Conservation (phyloP, 1,140 invertebrate species). For the Drosophila obscura region DNA sequence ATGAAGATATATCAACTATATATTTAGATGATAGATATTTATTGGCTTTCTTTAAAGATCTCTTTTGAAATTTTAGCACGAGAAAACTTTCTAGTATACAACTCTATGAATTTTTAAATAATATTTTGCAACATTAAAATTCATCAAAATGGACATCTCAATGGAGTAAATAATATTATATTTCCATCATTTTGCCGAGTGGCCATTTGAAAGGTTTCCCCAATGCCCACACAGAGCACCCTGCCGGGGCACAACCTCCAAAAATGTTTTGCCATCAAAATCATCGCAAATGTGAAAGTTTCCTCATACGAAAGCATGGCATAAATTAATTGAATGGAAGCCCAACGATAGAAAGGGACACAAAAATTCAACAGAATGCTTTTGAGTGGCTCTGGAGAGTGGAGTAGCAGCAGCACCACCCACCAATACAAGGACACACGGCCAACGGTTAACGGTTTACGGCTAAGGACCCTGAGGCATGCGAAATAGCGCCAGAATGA, state of each 20-base stretch:
- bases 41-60: too few relatives aligned
- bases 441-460: not conserved
- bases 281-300: conserved; percentile 31
- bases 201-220: not conserved
- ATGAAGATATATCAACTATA: too few relatives aligned
- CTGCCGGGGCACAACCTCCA: too few relatives aligned
- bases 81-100: too few relatives aligned
- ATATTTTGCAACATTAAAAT: too few relatives aligned
- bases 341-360: conserved; percentile 9
- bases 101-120: too few relatives aligned
- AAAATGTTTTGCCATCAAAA: conserved; percentile 24
- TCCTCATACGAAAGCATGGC: conserved; percentile 3
- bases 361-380: conserved; percentile 27
- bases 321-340: conserved; percentile 55
- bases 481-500: conserved; percentile 52
- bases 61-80: too few relatives aligned
- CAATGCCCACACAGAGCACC: not conserved
- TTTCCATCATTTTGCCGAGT: too few relatives aligned
- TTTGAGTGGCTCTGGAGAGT: conserved; percentile 14
- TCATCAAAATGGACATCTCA: too few relatives aligned
- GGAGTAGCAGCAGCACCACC: conserved; percentile 11
- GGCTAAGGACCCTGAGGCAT: conserved; percentile 42
- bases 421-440: conserved; percentile 25
- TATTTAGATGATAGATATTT: too few relatives aligned
- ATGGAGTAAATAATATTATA: too few relatives aligned